Base-by-base conservation (phyloP, 2,888 invertebrate species). In the Drosophila picticornis region DNA sequence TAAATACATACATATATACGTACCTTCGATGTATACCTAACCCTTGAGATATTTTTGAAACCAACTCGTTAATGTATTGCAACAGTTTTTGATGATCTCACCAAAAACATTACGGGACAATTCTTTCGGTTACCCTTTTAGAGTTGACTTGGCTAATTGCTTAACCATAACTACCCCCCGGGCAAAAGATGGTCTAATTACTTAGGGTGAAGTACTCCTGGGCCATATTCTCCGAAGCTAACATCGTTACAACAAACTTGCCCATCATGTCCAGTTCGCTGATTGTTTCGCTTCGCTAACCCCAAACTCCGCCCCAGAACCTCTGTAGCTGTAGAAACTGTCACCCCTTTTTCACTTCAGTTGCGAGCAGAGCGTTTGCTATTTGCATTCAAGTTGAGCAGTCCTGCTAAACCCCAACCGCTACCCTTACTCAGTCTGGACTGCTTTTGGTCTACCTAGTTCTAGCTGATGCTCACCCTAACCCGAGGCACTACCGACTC, bases 251-350 rank as follows among this genome's bases (percentile, higher is more conserved):
- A 60, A 55, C 75, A 60, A 56, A 51, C 70, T 71, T 78, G 48
- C 70, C 67, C 84, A 90, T 90, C 80, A 88, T 85, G 80, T 85
- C 75, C 88, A 89, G 84, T 77, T 85, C 88, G 88, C 83, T 85
- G 88, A 85, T 65, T 88, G 80, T 75, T 82, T 72, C 84, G 90
- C 84, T 89, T 87, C 83, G 85, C 51, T 34, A 29, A 27, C 51
- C 56, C 63, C 61, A 3, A 22, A 22, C 57, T 53, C 53, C 25
- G 22, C 22, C 16, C 27, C 29, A 36, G 55, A 43, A 43, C 48
- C 55, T 56, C 38, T 6, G n/a, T 22, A 34, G 36, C 56, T 40
- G 48, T 25, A 34, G 34, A 56, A 65, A 78, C 65, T 79, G 79
- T 79, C 81, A 81, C 64, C 83, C 80, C 80, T 83, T 83, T 80